Conservation (phyloP, 2,888 invertebrate genomes). For the Tenodera sinensis region DNA sequence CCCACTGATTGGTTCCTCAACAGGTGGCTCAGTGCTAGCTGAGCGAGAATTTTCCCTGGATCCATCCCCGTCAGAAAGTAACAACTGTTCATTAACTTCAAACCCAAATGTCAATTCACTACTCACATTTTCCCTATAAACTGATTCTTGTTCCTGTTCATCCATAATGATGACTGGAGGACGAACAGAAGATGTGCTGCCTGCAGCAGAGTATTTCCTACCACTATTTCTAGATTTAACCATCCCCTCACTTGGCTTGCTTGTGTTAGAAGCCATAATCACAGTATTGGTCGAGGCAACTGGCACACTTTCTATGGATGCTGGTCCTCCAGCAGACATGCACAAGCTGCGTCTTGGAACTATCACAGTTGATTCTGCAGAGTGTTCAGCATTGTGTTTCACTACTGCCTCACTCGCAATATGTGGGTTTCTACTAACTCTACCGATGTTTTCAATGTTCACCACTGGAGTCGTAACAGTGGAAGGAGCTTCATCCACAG, state of each 20-base stretch:
- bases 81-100: constrained; percentile 70
- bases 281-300: constrained; percentile 1
- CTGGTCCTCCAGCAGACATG: not conserved
- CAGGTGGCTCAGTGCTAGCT: not conserved
- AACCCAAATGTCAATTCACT: constrained; percentile 76
- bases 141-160: constrained; percentile 45
- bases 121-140: constrained; percentile 40
- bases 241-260: constrained; percentile 13
- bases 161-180: constrained; percentile 74
- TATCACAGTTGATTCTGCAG: constrained; percentile 21
- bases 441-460: not conserved
- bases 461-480: not conserved
- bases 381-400: constrained; percentile 13
- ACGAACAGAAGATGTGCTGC: constrained; percentile 40
- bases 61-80: constrained; percentile 40
- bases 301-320: not conserved
- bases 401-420: not conserved
- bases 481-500: constrained; percentile 1
- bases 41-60: constrained; percentile 28
- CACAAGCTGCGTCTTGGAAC: constrained; percentile 6
- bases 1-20: not conserved
- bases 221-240: constrained; percentile 26
- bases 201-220: constrained; percentile 26
- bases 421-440: not conserved
- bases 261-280: not conserved